Evolutionary conservation across 2,113 vertebrate genomes (phyloP).

Genomic region (Petaurus breviceps): DNA sequence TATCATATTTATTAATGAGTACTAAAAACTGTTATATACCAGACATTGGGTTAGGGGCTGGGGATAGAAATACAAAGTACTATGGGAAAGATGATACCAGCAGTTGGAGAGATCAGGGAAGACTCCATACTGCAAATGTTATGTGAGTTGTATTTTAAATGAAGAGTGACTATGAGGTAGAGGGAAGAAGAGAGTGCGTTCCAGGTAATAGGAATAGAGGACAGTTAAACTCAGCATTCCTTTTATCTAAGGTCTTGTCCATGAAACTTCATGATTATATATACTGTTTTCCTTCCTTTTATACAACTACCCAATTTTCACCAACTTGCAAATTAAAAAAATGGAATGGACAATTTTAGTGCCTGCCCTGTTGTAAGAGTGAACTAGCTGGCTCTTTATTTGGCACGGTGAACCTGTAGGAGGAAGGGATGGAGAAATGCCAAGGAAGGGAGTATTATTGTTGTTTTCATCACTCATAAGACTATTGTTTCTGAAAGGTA

Average conservation of each 20-base stretch:
- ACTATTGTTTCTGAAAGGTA: background rate
- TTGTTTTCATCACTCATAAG: background rate
- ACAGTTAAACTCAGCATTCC: background rate
- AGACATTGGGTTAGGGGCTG: background rate
- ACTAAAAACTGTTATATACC: background rate
- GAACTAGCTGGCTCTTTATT: background rate
- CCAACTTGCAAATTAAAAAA: background rate
- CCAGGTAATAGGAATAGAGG: background rate
- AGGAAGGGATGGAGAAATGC: background rate
- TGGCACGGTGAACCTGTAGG: background rate
- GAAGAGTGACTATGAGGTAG: background rate
- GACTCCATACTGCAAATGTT: background rate
- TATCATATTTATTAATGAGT: too few relatives aligned
- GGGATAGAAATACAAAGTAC: background rate
- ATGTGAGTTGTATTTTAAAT: background rate
- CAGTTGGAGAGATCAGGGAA: background rate
- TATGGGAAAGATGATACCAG: background rate
- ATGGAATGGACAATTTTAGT: background rate
- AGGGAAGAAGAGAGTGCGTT: background rate
- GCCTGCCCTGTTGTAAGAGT: background rate
- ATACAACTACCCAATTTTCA: background rate
- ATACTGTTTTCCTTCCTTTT: background rate
- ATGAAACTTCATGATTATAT: background rate
- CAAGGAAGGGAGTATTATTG: background rate
- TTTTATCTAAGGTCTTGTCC: background rate